Evolutionary conservation across 2,888 invertebrate species (phyloP), one percentile per base, ranked within the genome.

Genomic region (Villa cingulata): DNA sequence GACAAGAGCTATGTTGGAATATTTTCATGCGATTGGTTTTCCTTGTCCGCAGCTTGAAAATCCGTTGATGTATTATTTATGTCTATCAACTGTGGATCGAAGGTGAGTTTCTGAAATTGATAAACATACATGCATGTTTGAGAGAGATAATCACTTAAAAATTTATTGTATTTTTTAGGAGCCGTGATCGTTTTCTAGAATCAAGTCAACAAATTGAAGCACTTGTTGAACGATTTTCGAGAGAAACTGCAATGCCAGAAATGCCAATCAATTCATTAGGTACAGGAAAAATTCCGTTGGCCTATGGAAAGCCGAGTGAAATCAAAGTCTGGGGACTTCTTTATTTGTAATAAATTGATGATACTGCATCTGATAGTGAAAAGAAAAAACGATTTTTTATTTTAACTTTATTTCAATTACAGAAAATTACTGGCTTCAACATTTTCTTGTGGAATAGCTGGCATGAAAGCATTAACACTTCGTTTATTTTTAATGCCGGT

Each of bases 1-100:
- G 12, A 95, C 95, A 0, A 75, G 90, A 45, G 84, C 90, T 57
- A 86, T 97, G 78, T 73, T 96, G 51, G 88, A 90, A 62, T 96
- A 97, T 68, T 97, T 96, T 67, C 85, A 89, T 48, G 84, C 84
- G 53, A 90, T 96, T 55, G 96, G 96, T 3, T 95, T 94, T 64
- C 94, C 95, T 0, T 97, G 96, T 66, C 96, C 96, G 0, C 89
- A 92, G 62, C 72, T 94, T 43, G 96, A 96, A 64, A 97, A 97
- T 68, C 96, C 96, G 0, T 74, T 96, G n/a, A 95, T 95, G 86
- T 96, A 94, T 68, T 97, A 95, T 64, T 72, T 78, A 46, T 78
- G 78, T 55, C 63, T 78, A 16, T 77, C 78, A 48, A 78, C 78
- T 2, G 78, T 78, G 17, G 78, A 78, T 63, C 63, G 78, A 27